Conservation (phyloP, 2,888 invertebrate genomes). For the Cyrtodaria siliqua region DNA sequence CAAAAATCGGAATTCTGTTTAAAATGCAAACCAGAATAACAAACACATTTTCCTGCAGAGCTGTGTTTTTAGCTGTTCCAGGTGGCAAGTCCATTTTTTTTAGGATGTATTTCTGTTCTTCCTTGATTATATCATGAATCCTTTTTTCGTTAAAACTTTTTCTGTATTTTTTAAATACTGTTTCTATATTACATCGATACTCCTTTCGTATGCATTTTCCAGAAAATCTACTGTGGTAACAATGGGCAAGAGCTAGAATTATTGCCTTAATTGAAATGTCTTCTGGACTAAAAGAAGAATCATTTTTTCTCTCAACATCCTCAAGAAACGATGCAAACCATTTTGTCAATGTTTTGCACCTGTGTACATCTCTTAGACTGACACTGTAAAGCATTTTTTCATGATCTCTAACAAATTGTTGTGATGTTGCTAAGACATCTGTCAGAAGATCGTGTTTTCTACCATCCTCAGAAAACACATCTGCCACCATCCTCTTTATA, state of each 20-base stretch:
- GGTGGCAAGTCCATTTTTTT: conserved; percentile 69
- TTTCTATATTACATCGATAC: conserved; percentile 39
- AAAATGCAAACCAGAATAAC: conserved; percentile 72
- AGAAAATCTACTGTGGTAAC: conserved; percentile 63
- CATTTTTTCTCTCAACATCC: not conserved
- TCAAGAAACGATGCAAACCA: conserved; percentile 39
- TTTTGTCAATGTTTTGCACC: conserved; percentile 36
- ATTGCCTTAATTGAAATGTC: conserved; percentile 25
- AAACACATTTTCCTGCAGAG: conserved; percentile 75
- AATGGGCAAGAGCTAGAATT: conserved; percentile 58
- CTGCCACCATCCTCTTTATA: conserved; percentile 50
- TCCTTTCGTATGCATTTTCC: conserved; percentile 25
- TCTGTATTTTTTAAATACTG: conserved; percentile 14
- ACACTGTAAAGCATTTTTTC: conserved; percentile 38
- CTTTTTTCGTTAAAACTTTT: conserved; percentile 10
- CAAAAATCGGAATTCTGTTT: conserved; percentile 71
- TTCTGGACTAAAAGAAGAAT: no score
- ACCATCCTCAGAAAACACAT: conserved; percentile 14
- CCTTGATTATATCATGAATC: conserved; percentile 51
- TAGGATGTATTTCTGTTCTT: conserved; percentile 67
- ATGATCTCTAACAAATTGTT: conserved; percentile 36
- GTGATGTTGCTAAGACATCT: conserved; percentile 44
- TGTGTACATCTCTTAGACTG: conserved; percentile 53
- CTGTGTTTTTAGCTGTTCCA: conserved; percentile 72
- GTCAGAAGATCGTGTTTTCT: conserved; percentile 17